These are phyloP conservation scores for Rhynchotus rufescens DNA, from an alignment of 2,797 vertebrate species.

Conservation along the genomic window DNA sequence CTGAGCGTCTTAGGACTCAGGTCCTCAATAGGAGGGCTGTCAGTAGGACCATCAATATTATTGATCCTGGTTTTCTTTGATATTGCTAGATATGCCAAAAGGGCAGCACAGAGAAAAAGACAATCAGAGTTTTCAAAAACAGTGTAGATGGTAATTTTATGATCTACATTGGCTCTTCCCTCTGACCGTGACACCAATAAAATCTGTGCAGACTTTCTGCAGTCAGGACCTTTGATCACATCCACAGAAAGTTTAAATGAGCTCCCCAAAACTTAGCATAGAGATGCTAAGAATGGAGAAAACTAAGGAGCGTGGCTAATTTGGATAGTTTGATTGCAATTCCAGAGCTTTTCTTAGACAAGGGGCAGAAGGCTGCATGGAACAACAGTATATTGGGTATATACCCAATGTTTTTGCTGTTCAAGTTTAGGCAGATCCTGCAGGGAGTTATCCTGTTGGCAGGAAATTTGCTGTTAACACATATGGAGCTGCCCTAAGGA, in stretches of 20 bases:
- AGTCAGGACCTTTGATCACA: background rate
- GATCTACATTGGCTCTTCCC: background rate
- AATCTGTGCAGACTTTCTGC: background rate
- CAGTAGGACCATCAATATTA: background rate
- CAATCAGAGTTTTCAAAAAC: background rate
- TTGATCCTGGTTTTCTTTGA: background rate
- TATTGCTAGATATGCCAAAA: background rate
- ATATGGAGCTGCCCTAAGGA: background rate
- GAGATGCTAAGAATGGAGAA: background rate
- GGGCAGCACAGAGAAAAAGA: background rate
- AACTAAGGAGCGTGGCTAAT: background rate
- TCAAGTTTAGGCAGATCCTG: conserved; percentile 49
- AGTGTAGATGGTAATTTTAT: background rate
- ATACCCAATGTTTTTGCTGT: background rate
- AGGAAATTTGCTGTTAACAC: conserved; percentile 31
- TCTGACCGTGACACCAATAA: background rate
- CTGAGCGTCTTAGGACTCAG: background rate
- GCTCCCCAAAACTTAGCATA: background rate
- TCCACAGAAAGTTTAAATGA: background rate
- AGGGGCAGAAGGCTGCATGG: background rate
- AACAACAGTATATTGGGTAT: background rate
- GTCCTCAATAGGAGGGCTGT: too few relatives aligned
- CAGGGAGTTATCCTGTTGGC: background rate
- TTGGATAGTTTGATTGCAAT: background rate
- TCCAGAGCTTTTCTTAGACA: conserved; percentile 9